Evolutionary conservation across 2,113 vertebrate genomes (phyloP).

Genomic region (Hirundichthys speculiger): DNA sequence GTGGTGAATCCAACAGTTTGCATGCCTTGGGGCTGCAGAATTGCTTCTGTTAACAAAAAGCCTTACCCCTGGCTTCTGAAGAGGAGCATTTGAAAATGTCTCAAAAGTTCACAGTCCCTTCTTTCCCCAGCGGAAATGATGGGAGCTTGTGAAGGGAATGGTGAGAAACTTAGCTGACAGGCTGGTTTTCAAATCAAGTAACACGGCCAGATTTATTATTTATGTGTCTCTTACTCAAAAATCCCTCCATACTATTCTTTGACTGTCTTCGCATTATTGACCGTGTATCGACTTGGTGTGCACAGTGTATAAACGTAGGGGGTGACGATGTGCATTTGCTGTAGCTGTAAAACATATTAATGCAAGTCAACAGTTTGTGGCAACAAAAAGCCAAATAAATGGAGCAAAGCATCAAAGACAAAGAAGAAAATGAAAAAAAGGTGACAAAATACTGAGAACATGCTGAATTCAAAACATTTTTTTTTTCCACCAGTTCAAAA

Average conservation of each 20-base stretch:
- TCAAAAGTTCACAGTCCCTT: slow-evolving; percentile 36
- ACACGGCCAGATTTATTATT: slow-evolving; percentile 40
- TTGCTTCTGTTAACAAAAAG: slow-evolving; percentile 47
- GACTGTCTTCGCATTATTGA: slow-evolving; percentile 14
- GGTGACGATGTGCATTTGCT: too few species aligned
- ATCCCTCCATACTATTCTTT: not conserved
- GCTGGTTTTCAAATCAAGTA: slow-evolving; percentile 8
- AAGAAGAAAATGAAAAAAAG: too few species aligned
- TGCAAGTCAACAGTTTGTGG: too few species aligned
- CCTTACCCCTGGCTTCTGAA: slow-evolving; percentile 56
- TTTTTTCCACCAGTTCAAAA: too few species aligned
- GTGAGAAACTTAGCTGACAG: slow-evolving; percentile 16
- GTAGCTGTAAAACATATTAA: too few species aligned
- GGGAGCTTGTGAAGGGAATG: slow-evolving; percentile 22
- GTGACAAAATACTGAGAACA: too few species aligned
- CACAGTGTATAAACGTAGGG: not conserved
- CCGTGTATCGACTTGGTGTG: too few species aligned
- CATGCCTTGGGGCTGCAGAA: slow-evolving; percentile 43
- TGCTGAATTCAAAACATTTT: too few species aligned
- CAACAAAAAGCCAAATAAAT: too few species aligned
- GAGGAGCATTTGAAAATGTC: slow-evolving; percentile 41
- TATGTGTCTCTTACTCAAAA: too few species aligned
- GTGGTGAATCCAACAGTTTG: slow-evolving; percentile 46
- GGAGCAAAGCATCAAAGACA: too few species aligned
- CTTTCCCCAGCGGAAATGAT: slow-evolving; percentile 11